Evolutionary conservation across 2,797 vertebrate genomes (phyloP).

Genomic region (Balearica regulorum): DNA sequence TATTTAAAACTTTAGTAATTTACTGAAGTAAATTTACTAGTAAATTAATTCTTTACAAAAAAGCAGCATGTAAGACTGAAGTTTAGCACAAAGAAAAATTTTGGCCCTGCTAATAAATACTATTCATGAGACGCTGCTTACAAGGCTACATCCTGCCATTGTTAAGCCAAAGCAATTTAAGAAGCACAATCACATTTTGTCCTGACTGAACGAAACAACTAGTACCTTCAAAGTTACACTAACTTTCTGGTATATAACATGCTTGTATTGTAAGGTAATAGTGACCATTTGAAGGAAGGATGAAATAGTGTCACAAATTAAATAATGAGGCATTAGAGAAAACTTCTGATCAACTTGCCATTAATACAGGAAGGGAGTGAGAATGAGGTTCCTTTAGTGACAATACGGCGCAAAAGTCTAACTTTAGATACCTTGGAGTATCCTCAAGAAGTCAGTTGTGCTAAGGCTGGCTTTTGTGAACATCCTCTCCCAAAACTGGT

Average conservation of each 20-base stretch:
- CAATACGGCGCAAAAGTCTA: neutral
- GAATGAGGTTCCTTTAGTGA: neutral
- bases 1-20: neutral
- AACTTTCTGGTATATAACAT: neutral
- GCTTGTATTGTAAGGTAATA: neutral
- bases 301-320: neutral
- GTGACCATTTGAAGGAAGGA: neutral
- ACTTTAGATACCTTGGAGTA: neutral
- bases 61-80: neutral
- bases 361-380: neutral
- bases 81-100: slow-evolving; percentile 17
- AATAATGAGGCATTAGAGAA: neutral
- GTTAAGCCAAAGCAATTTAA: neutral
- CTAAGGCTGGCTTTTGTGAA: neutral
- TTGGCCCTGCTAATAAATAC: neutral
- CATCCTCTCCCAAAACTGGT: neutral
- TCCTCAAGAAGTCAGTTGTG: neutral
- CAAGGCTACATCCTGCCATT: neutral
- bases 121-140: neutral
- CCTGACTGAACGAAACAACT: neutral
- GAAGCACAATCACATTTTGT: neutral
- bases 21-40: neutral
- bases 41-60: slow-evolving; percentile 17
- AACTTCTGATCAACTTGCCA: neutral
- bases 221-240: neutral